Evolutionary conservation across 2,888 invertebrate genomes (phyloP).

Genomic region (Chloroclystis v-ata): DNA sequence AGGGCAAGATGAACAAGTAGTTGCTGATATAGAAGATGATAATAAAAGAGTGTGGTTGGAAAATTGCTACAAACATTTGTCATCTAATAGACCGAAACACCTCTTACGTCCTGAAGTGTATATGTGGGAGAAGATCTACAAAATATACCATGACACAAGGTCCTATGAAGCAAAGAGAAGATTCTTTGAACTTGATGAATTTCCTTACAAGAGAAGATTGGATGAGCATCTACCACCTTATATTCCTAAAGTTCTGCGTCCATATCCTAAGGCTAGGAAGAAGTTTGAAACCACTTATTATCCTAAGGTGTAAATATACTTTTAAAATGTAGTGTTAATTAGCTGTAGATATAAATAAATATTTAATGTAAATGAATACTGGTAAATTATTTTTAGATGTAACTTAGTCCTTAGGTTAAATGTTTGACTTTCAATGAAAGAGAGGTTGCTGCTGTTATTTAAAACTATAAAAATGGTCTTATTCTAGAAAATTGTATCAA

Average conservation of each 20-base stretch:
- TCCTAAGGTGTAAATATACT: slow-evolving; percentile 68
- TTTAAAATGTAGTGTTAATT: slow-evolving; percentile 15
- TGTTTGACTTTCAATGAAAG: too few relatives aligned
- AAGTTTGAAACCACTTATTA: slow-evolving; percentile 83
- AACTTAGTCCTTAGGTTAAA: too few relatives aligned
- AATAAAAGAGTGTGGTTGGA: slow-evolving; percentile 85
- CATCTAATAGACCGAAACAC: slow-evolving; percentile 82
- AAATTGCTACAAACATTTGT: slow-evolving; percentile 81
- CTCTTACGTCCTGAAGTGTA: slow-evolving; percentile 83
- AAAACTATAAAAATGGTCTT: too few relatives aligned
- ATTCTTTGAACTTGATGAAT: slow-evolving; percentile 82
- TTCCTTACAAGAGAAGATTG: slow-evolving; percentile 80
- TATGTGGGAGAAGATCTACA: slow-evolving; percentile 90
- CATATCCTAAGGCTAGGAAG: slow-evolving; percentile 79
- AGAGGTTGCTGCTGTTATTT: too few relatives aligned
- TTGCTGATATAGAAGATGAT: slow-evolving; percentile 83
- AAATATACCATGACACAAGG: slow-evolving; percentile 83
- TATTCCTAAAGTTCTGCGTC: slow-evolving; percentile 82
- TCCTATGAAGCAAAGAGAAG: slow-evolving; percentile 82
- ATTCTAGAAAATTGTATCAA: too few relatives aligned
- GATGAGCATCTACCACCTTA: slow-evolving; percentile 83
- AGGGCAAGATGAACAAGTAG: slow-evolving; percentile 70
- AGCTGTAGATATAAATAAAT: neutral
- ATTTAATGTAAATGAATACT: too few relatives aligned
- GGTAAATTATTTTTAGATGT: too few relatives aligned